Evolutionary conservation across 2,113 vertebrate species (phyloP), one percentile per base, ranked within the genome.

Genomic region (Strigops habroptila): DNA sequence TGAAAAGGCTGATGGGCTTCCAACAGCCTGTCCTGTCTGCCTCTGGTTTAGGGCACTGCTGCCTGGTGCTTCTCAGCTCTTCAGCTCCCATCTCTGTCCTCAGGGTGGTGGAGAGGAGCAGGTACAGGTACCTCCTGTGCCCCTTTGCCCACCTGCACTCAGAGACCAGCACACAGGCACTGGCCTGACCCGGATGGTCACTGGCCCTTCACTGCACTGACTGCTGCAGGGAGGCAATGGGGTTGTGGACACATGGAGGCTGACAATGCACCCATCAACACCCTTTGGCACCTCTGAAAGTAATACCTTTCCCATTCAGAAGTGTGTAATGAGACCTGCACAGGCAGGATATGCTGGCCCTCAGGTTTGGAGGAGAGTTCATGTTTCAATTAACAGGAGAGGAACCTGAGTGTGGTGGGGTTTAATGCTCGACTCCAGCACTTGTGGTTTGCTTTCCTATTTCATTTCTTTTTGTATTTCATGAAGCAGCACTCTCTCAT

Each of bases 201-300:
- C 53, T 14, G 12, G 12, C 49, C 33, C 23, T 39, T 48, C 11
- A 3, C 8, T 48, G 82, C 27, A 4, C 39, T 9, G 41, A 1
- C 7, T 13, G 63, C 59, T 25, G 57, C 18, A 18, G 33, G 67
- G 14, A 43, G 10, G n/a, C 35, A 31, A 18, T n/a, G 16, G 80
- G 41, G 35, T 12, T 60, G 52, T 51, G 59, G 57, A 24, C 63
- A 24, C 0, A 0, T 23, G 0, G 0, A 14, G 49, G 62, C 84
- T 69, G 77, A 16, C 10, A 43, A 13, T 27, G 53, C 64, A 22
- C 57, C 91, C 71, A 51, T 78, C 85, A 78, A 59, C 88, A 80
- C 52, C 51, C 57, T 55, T 8, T 2, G 39, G 86, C 64, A 68
- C 59, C 51, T 22, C 70, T 2, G 7, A 25, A 37, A n/a, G 5